Evolutionary conservation across 2,888 invertebrate species (phyloP), one percentile per base, ranked within the genome.

Genomic region (Idaea dimidiata): DNA sequence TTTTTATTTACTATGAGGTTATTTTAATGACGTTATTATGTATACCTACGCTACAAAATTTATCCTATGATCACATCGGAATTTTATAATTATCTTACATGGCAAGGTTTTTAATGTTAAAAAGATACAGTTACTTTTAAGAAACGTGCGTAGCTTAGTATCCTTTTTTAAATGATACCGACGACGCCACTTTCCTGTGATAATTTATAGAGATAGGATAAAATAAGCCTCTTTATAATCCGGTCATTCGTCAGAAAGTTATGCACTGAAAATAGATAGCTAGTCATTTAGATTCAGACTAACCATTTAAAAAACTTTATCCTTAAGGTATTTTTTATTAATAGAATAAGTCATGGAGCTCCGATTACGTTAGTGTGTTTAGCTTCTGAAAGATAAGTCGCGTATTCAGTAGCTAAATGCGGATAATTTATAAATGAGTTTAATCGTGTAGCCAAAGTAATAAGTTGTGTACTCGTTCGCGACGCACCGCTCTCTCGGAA

Each of bases 401-500:
- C 75, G 76, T 79, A 76, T 80, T 78, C 80, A 76, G 76, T 76
- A 76, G 79, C 78, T 78, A 77, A 79, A 79, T 77, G 78, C 75
- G 75, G 75, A 75, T 75, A 76, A 74, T 82, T 79, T 82, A 78
- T 81, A 79, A 80, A 83, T 80, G 82, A 78, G 73, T 82, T 84
- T 86, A 81, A 83, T 83, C 83, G 80, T 84, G 81, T 80, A 82
- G 82, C 81, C 86, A 88, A 90, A 91, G 89, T 91, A 89, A 87
- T 89, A 90, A 90, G 88, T 88, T 88, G 85, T 90, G 91, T 91
- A 87, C 78, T 84, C 78, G 84, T 80, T 80, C 73, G 73, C 82
- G 80, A 78, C 79, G 82, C 81, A 78, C 82, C 83, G 81, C 84
- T 80, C 84, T 80, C 77, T 81, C 83, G 78, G 91, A 88, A 90